Evolutionary conservation across 2,888 invertebrate genomes (phyloP).

Genomic region (Phytoseiulus persimilis): DNA sequence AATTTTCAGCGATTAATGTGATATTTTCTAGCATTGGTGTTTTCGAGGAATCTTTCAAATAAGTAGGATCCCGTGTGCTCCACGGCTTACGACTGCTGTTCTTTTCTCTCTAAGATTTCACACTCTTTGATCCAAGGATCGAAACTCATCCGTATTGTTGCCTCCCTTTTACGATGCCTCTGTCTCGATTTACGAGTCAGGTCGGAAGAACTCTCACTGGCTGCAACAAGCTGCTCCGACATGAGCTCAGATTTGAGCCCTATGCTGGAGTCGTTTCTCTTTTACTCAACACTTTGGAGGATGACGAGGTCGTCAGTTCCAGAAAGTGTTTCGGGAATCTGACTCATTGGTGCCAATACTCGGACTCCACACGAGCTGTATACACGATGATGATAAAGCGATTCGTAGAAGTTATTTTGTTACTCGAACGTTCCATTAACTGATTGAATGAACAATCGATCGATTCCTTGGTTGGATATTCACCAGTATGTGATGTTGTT

Average conservation of each 20-base stretch:
- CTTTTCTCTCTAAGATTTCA: too few relatives aligned
- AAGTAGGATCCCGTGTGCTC: background rate
- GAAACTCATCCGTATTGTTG: too few relatives aligned
- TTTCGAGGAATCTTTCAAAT: background rate
- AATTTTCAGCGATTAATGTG: background rate
- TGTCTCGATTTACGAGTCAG: too few relatives aligned
- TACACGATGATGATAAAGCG: background rate
- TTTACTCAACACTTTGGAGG: too few relatives aligned
- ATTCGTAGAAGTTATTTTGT: background rate
- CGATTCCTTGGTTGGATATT: background rate
- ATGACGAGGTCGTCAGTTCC: too few relatives aligned
- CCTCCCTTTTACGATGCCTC: too few relatives aligned
- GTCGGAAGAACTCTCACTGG: too few relatives aligned
- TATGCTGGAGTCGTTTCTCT: too few relatives aligned
- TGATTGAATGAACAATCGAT: background rate
- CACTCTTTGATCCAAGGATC: too few relatives aligned
- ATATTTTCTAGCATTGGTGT: background rate
- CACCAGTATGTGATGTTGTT: background rate
- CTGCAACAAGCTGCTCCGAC: too few relatives aligned
- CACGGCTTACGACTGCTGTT: background rate
- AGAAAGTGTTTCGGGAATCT: background rate
- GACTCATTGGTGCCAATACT: background rate
- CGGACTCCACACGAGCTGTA: background rate
- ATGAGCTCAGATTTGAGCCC: too few relatives aligned
- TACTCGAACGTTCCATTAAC: background rate